phyloP scores from a whole-genome alignment of 2,888 invertebrate genomes.

The Anoplius nigerrimus region DNA sequence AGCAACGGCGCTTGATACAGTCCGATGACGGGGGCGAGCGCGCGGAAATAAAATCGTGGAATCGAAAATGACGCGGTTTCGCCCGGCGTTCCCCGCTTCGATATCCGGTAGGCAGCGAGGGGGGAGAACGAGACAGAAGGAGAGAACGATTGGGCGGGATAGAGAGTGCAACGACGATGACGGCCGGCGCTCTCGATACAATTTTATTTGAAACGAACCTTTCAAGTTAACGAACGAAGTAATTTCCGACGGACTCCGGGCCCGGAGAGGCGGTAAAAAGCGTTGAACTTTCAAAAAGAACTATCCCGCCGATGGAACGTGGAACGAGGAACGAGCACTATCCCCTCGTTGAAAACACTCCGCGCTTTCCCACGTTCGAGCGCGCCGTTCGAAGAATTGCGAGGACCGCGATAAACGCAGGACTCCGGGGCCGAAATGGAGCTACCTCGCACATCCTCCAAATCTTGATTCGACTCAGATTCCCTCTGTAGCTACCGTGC shows the following conservation, averaged over 20 bases:
- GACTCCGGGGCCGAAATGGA: constrained; percentile 31
- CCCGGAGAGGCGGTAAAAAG: constrained; percentile 43
- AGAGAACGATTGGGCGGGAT: no score
- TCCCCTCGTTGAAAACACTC: constrained; percentile 47
- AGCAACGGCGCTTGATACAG: no score
- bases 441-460: neutral
- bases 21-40: no score
- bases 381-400: constrained; percentile 45
- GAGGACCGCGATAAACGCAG: constrained; percentile 40
- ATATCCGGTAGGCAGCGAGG: no score
- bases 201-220: constrained; percentile 44
- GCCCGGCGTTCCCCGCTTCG: no score
- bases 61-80: no score
- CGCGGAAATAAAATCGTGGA: no score
- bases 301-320: constrained; percentile 28
- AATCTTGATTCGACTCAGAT: no score
- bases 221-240: constrained; percentile 53
- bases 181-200: constrained; percentile 10
- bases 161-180: no score
- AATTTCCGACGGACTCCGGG: constrained; percentile 36
- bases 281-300: constrained; percentile 41
- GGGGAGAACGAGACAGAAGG: no score
- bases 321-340: constrained; percentile 36
- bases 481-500: no score
- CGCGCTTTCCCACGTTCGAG: constrained; percentile 51